These are phyloP conservation scores for Seriola rivoliana DNA, from an alignment of 2,113 vertebrate genomes.

Conservation along the genomic window DNA sequence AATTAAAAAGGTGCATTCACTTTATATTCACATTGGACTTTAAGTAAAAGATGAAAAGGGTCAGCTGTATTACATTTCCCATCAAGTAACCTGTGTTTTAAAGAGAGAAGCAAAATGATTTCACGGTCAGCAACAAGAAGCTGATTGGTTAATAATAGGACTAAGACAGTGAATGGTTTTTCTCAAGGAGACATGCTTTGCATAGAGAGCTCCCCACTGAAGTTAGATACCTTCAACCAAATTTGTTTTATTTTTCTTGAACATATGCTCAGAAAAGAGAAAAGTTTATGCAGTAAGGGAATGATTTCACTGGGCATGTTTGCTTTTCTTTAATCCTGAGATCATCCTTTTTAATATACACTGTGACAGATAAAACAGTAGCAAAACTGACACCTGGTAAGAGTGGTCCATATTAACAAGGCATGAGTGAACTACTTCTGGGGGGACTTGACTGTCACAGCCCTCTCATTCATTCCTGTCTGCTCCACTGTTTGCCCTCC, in stretches of 20 bases:
- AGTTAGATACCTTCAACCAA: neutral
- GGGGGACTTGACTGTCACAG: slow-evolving; percentile 30
- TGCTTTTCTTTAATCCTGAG: neutral
- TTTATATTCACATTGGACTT: neutral
- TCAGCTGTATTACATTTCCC: no score
- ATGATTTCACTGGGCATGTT: slow-evolving; percentile 16
- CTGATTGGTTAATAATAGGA: neutral
- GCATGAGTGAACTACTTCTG: slow-evolving; percentile 35
- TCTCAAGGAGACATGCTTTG: neutral
- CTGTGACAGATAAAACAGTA: slow-evolving; percentile 22
- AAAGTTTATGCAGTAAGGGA: neutral
- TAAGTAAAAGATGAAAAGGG: neutral
- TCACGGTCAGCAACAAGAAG: neutral
- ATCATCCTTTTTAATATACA: slow-evolving; percentile 26
- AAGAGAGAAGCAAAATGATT: neutral
- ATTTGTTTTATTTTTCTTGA: neutral
- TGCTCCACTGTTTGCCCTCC: slow-evolving; percentile 58
- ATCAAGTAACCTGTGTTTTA: neutral
- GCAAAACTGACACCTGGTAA: slow-evolving; percentile 10
- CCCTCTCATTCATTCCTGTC: slow-evolving; percentile 46
- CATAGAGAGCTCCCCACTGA: neutral
- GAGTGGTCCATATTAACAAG: slow-evolving; percentile 24
- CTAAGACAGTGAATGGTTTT: neutral
- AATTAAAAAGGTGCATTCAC: neutral
- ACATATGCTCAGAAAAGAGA: neutral